Base-by-base conservation (phyloP, 2,888 invertebrate species). In the Phragmatobia fuliginosa region DNA sequence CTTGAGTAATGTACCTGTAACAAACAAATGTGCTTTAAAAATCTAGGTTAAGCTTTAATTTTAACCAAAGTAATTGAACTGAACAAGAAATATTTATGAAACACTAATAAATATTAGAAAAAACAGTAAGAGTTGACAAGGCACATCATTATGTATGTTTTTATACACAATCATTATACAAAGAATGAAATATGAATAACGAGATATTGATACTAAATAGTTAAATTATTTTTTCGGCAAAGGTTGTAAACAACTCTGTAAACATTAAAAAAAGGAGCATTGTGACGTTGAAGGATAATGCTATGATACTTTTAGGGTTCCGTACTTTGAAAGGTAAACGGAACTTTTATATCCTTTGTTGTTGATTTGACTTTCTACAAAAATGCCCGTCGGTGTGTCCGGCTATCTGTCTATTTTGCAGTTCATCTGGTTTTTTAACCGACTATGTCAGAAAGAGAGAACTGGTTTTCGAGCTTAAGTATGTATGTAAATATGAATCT, bases 1-100 rank as follows among this genome's bases (percentile, higher is more conserved):
- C 41, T 45, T 14, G 28, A n/a, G 45, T 49, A 49, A 49, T 66
- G 25, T 41, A 59, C 66, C 66, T 66, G 66, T n/a, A 66, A 66
- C 66, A 66, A 66, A 59, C 25, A 62, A 62, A 6, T 45, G 8
- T 21, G 6, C n/a, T 21, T 60, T 60, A 2, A 11, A 60, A 11
- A 21, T 11, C n/a, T 36, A 32, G 0, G 10, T n/a, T n/a, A n/a
- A n/a, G n/a, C n/a, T n/a, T n/a, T n/a, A n/a, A n/a, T n/a, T n/a
- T n/a, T n/a, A n/a, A n/a, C n/a, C n/a, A n/a, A n/a, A n/a, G n/a
- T n/a, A n/a, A n/a, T n/a, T n/a, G n/a, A n/a, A n/a, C n/a, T n/a
- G n/a, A n/a, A n/a, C n/a, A n/a, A n/a, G n/a, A n/a, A n/a, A n/a
- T n/a, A n/a, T n/a, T n/a, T n/a, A n/a, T n/a, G n/a, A n/a, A n/a